Conservation (phyloP, 2,797 vertebrate species). For the Limosa lapponica region DNA sequence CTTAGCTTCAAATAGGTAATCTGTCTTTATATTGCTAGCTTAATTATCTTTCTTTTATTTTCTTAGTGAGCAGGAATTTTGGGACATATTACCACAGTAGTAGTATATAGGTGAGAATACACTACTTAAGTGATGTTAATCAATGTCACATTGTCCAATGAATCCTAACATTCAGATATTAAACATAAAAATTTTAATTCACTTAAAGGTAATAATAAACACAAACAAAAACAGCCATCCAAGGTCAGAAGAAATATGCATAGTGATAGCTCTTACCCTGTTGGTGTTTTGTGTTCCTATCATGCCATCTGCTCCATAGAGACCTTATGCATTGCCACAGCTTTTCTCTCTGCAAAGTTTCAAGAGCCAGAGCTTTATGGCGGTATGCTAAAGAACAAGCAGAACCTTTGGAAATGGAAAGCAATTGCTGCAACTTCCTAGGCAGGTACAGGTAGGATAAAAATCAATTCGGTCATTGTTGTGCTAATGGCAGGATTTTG, state of each 20-base stretch:
- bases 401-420: not conserved
- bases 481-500: not conserved
- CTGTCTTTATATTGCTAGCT: not conserved
- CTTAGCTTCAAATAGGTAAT: not conserved
- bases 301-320: not conserved
- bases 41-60: not conserved
- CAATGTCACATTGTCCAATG: not conserved
- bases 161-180: not conserved
- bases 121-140: not conserved
- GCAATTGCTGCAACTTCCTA: not conserved
- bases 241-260: not conserved
- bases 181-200: not conserved
- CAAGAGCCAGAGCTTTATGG: not conserved
- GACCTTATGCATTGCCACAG: not conserved
- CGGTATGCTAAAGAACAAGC: not conserved
- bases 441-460: not conserved
- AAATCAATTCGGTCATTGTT: not conserved
- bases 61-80: not conserved
- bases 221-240: not conserved
- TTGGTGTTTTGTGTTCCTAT: not conserved
- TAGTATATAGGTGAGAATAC: not conserved
- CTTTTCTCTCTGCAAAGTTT: not conserved
- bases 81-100: not conserved
- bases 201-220: not conserved
- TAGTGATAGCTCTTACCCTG: not conserved